Base-by-base conservation (phyloP, 1,140 invertebrate genomes). In the Ephestia elutella region DNA sequence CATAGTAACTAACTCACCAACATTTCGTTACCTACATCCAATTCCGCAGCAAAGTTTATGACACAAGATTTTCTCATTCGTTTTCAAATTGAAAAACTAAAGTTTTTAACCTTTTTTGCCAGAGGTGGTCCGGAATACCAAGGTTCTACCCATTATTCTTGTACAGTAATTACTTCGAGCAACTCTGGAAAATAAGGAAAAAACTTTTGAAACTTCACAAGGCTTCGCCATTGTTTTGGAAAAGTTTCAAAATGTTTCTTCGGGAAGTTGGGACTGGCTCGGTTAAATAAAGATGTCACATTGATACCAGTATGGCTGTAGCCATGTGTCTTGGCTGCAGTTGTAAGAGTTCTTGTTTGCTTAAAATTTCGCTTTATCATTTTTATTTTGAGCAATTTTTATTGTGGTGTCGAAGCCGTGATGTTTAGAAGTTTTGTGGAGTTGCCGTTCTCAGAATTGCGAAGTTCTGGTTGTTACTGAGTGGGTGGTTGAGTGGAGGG, bases 241-340 rank as follows among this genome's bases (percentile, higher is more conserved):
- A 44, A 44, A 44, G 38, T 44, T 38, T 38, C 32, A 38, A 38
- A 38, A 38, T 38, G 32, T 38, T 44, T 44, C 38, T 44, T 44
- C 5, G n/a, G 13, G 1, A 13, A 44, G 38, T 44, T 44, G 7
- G n/a, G 1, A 5, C 13, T 0, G 38, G 2, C 9, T 32, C 30
- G 30, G 38, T n/a, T 44, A 44, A 44, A 44, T 15, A 44, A 44
- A 44, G 38, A 44, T 44, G 38, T 44, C 38, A 44, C 38, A 44
- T 44, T 44, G 38, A 15, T n/a, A 15, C 15, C n/a, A 13, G 38
- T 3, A 15, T 10, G 38, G 38, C 15, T 4, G 13, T 5, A 15
- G 38, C 38, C 38, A 15, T 44, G 38, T 44, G 38, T 38, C 8
- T 44, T 17, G 38, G n/a, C 15, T 15, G 7, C n/a, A 7, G 13